Evolutionary conservation across 2,797 vertebrate genomes (phyloP).

Genomic region (Galagoides demidoff): DNA sequence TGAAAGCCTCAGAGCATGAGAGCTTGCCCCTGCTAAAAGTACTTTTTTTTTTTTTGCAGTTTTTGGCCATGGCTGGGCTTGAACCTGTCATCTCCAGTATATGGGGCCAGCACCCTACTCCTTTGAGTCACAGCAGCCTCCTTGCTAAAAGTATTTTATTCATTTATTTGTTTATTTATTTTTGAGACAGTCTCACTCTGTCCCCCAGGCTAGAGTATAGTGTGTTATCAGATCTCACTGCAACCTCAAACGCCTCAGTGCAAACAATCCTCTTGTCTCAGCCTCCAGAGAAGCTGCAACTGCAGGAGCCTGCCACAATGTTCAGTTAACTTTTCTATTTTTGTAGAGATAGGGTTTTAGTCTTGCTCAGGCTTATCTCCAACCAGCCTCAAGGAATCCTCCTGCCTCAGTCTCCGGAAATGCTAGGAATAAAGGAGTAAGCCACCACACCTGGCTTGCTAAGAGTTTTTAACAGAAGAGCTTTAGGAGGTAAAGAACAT

Average conservation of each 20-base stretch:
- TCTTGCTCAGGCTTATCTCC: background rate
- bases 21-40: background rate
- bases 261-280: background rate
- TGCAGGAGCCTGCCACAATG: rapidly evolving
- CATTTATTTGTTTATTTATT: background rate
- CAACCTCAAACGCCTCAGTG: background rate
- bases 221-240: background rate
- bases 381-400: background rate
- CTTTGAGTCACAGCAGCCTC: no score
- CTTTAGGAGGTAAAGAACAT: background rate
- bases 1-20: background rate
- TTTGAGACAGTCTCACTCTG: background rate
- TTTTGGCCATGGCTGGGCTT: no score
- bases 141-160: background rate
- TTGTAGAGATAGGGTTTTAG: background rate
- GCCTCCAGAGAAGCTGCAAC: background rate
- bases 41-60: no score
- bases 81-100: no score
- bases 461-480: background rate
- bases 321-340: background rate
- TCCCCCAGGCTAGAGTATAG: background rate
- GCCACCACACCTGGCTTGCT: no score
- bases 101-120: no score
- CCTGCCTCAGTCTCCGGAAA: background rate
- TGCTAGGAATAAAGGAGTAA: background rate